phyloP scores from a whole-genome alignment of 2,797 vertebrate genomes.

The Falco rusticolus region DNA sequence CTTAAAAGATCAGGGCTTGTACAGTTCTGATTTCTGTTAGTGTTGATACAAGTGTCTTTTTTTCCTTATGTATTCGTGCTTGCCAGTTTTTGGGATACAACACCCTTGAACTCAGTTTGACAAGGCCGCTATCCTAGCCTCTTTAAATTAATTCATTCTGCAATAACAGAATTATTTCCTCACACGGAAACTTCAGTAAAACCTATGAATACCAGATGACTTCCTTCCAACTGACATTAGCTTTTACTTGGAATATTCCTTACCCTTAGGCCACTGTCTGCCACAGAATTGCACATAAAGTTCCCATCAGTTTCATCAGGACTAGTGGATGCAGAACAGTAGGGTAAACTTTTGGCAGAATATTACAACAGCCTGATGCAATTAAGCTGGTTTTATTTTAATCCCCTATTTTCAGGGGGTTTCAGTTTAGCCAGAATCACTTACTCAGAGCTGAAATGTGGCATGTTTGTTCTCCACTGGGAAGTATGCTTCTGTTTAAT shows the following conservation, averaged over 20 bases:
- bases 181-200: neutral
- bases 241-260: neutral
- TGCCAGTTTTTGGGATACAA: neutral
- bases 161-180: neutral
- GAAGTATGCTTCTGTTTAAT: constrained; percentile 58
- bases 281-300: neutral
- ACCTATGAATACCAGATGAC: neutral
- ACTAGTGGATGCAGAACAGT: neutral
- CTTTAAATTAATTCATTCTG: neutral
- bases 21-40: neutral
- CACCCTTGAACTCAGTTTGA: neutral
- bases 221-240: neutral
- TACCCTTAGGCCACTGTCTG: neutral
- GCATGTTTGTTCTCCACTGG: constrained; percentile 15
- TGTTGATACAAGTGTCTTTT: neutral
- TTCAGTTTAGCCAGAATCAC: constrained; percentile 2
- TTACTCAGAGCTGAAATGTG: constrained; percentile 7
- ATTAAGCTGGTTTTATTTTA: constrained; percentile 18
- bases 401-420: constrained; percentile 45
- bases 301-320: neutral
- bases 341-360: neutral
- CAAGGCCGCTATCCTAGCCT: neutral
- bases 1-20: neutral
- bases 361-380: neutral
- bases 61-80: neutral